These are phyloP conservation scores for Chionoecetes opilio DNA, from an alignment of 1,140 invertebrate genomes.

Conservation along the genomic window DNA sequence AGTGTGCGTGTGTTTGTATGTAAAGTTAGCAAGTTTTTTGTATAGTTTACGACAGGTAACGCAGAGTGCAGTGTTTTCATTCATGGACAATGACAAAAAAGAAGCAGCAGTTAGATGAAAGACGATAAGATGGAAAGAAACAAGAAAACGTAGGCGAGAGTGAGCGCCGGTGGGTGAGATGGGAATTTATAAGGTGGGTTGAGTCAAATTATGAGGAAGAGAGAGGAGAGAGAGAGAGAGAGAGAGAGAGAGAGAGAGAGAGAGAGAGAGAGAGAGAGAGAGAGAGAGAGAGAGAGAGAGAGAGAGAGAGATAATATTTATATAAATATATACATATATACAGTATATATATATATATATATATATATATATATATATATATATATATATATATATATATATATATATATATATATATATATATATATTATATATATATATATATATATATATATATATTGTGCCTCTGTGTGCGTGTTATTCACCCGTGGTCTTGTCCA, in stretches of 20 bases:
- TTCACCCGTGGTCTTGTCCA: too few relatives aligned
- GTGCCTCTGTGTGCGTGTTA: too few relatives aligned
- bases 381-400: too few relatives aligned
- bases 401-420: too few relatives aligned
- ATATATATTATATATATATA: too few relatives aligned
- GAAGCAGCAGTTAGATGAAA: not conserved
- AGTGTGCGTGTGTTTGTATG: conserved; percentile 4
- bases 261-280: conserved; percentile 27
- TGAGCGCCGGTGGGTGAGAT: not conserved
- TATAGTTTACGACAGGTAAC: not conserved
- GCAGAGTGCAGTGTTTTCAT: not conserved
- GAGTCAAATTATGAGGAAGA: not conserved
- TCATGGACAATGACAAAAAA: not conserved
- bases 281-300: conserved; percentile 24
- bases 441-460: too few relatives aligned
- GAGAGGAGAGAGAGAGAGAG: not conserved
- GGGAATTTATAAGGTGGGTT: not conserved
- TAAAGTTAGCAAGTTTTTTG: not conserved
- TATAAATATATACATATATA: too few relatives aligned
- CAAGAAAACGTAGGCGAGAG: not conserved
- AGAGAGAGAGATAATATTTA: conserved; percentile 9
- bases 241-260: conserved; percentile 27
- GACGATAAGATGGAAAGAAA: not conserved
- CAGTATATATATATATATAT: too few relatives aligned
- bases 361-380: too few relatives aligned